Base-by-base conservation (phyloP, 2,888 invertebrate species). In the Psylliodes chrysocephalus region DNA sequence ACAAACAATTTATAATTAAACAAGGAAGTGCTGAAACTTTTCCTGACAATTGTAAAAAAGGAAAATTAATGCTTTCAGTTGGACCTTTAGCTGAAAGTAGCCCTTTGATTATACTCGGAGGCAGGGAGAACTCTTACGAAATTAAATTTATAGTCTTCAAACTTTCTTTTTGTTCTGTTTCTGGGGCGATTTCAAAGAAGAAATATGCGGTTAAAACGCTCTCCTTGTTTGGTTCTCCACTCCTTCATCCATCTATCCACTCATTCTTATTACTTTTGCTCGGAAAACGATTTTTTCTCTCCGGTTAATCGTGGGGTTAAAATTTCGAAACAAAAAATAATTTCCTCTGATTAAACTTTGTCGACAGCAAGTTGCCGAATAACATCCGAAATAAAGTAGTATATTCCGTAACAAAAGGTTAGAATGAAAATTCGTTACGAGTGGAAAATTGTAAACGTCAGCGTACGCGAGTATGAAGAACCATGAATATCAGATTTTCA, bases 121-220 rank as follows among this genome's bases (percentile, higher is more conserved):
- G 17, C 7, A 40, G 12, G 40, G 40, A 35, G 22, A 22, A n/a
- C 40, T 40, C 40, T 12, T 12, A 17, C 40, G 40, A 40, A 40
- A 40, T 40, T 40, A 40, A 40, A 40, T 40, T 40, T 40, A 40
- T 40, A 40, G 14, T 40, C 40, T 40, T 40, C 40, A 40, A 40
- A 40, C 40, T 40, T 40, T 40, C 40, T 40, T 40, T 40, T 40
- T 40, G 40, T 40, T 40, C 40, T 40, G 40, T 40, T 40, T 40
- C 40, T 2, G 40, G 40, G 40, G 8, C 12, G 40, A 17, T 40
- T 40, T 40, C 40, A 40, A 40, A 40, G 40, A n/a, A 40, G 40
- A 40, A 40, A 40, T 17, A 17, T 17, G 40, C 40, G 40, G 40
- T 40, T 40, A 40, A 40, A 40, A 14, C 17, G 40, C 14, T 40